phyloP scores from a whole-genome alignment of 2,113 vertebrate genomes.

The Myotis lucifugus region DNA sequence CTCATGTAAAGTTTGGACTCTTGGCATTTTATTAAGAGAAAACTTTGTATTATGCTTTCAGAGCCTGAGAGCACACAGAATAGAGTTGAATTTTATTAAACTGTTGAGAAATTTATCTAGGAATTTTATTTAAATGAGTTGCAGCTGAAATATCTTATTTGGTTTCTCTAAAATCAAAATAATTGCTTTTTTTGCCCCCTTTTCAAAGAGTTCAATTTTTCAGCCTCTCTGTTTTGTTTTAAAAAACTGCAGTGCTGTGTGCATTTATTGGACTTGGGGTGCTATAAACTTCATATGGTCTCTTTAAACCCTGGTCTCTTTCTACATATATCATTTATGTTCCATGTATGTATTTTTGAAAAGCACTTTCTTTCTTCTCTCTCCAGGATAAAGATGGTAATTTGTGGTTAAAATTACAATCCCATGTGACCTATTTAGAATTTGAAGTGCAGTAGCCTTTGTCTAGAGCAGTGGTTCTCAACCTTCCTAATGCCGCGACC shows the following conservation, averaged over 20 bases:
- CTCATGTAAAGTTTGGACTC: not conserved
- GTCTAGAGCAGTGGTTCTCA: not conserved
- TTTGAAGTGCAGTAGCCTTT: not conserved
- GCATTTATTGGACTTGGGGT: not conserved
- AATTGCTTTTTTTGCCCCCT: not conserved
- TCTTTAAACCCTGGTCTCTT: not conserved
- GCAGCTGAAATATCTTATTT: not conserved
- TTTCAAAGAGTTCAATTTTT: not conserved
- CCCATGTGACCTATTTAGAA: not conserved
- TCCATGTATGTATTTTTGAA: not conserved
- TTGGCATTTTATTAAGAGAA: not conserved
- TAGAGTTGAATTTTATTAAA: not conserved
- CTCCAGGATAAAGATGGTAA: not conserved
- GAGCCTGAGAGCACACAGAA: not conserved
- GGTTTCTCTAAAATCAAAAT: conserved; percentile 13
- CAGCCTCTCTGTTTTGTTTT: not conserved
- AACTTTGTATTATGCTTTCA: not conserved
- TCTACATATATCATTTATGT: not conserved
- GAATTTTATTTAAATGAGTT: not conserved
- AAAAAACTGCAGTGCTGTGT: not conserved
- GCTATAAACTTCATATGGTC: not conserved
- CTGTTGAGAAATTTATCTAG: not conserved
- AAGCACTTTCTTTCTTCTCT: not conserved
- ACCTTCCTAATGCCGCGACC: no score
- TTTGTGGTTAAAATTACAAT: conserved; percentile 26